Evolutionary conservation across 2,113 vertebrate genomes (phyloP).

Genomic region (Crypturellus undulatus): DNA sequence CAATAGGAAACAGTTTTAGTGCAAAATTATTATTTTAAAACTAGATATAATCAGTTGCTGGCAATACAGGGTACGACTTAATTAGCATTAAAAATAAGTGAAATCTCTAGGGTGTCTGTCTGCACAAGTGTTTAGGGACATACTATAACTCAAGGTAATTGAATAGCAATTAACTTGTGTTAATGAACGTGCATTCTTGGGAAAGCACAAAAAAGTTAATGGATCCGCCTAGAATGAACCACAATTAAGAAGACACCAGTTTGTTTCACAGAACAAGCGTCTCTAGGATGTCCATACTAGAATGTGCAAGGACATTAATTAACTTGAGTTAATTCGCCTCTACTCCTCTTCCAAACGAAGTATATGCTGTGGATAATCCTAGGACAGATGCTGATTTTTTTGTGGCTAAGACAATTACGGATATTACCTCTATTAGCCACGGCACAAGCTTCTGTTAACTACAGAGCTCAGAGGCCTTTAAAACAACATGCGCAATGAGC

Average conservation of each 20-base stretch:
- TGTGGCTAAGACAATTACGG: not conserved
- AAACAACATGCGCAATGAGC: not conserved
- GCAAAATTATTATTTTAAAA: slow-evolving; percentile 40
- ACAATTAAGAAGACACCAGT: not conserved
- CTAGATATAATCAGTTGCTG: not conserved
- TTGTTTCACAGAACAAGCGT: slow-evolving; percentile 26
- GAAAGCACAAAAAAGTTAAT: slow-evolving; percentile 2
- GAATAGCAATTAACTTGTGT: slow-evolving; percentile 48
- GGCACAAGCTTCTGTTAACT: slow-evolving; percentile 13
- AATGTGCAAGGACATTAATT: not conserved
- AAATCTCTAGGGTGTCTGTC: slow-evolving; percentile 25
- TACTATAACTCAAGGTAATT: slow-evolving; percentile 55
- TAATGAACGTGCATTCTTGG: slow-evolving; percentile 53
- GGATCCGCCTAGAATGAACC: not conserved
- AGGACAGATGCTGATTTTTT: not conserved
- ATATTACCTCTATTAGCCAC: not conserved
- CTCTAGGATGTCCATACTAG: not conserved
- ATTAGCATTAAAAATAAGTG: not conserved
- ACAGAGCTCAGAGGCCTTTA: not conserved
- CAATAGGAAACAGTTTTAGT: slow-evolving; percentile 5
- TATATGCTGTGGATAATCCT: not conserved
- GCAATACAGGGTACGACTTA: not conserved
- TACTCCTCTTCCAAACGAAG: not conserved
- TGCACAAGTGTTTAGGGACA: slow-evolving; percentile 22
- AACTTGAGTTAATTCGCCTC: slow-evolving; percentile 2